Conservation (phyloP, 2,888 invertebrate species). For the Pachycephus smyrnensis region DNA sequence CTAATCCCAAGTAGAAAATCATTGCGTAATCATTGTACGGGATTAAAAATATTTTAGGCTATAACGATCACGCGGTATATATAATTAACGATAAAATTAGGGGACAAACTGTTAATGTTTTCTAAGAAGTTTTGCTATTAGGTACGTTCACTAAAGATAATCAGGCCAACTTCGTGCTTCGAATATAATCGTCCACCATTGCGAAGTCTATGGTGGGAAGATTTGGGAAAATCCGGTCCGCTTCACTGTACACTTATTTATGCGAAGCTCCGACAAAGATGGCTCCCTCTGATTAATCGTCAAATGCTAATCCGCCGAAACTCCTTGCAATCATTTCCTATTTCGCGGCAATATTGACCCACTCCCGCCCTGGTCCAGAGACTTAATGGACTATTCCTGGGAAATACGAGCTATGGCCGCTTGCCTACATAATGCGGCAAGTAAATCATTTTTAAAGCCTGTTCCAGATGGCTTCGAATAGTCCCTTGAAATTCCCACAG, state of each 20-base stretch:
- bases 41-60: background rate
- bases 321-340: slow-evolving; percentile 15
- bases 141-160: background rate
- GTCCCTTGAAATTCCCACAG: background rate
- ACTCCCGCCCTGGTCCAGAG: background rate
- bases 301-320: slow-evolving; percentile 19
- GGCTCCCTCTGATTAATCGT: slow-evolving; percentile 14
- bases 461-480: background rate
- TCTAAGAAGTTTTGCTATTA: background rate
- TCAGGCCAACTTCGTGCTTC: background rate
- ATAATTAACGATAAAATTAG: background rate
- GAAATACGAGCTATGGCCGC: background rate
- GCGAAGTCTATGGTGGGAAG: background rate
- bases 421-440: background rate
- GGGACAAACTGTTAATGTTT: background rate
- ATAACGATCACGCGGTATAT: background rate
- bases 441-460: background rate
- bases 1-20: background rate
- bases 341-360: slow-evolving; percentile 16
- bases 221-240: background rate
- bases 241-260: background rate
- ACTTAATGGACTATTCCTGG: background rate
- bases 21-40: background rate
- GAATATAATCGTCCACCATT: background rate
- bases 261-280: background rate